Conservation (phyloP, 2,797 vertebrate genomes). For the Lagorchestes hirsutus region DNA sequence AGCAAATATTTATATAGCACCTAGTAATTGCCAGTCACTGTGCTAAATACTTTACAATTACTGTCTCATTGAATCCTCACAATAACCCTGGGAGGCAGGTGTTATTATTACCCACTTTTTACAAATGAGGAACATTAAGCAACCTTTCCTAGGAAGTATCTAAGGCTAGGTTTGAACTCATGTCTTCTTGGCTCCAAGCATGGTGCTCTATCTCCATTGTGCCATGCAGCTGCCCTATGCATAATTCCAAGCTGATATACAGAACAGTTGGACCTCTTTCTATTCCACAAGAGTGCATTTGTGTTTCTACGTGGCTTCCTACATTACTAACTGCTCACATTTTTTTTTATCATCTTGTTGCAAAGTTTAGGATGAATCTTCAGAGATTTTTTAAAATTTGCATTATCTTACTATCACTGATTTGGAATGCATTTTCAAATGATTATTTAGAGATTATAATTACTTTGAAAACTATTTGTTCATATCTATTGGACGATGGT, state of each 20-base stretch:
- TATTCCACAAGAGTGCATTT: background rate
- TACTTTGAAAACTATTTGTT: background rate
- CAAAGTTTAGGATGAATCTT: background rate
- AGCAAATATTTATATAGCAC: background rate
- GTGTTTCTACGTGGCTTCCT: background rate
- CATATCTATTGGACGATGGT: background rate
- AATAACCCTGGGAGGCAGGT: background rate
- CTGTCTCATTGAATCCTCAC: background rate
- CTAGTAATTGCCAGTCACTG: background rate
- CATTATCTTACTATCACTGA: background rate
- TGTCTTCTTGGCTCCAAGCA: background rate
- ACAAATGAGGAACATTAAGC: background rate
- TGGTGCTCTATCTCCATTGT: background rate
- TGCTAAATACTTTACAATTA: background rate
- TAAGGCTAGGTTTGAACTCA: background rate
- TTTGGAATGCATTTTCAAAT: background rate
- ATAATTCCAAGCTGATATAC: background rate
- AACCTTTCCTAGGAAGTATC: background rate
- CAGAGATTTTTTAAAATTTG: background rate
- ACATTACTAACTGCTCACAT: background rate
- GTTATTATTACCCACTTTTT: background rate
- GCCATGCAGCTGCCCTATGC: background rate
- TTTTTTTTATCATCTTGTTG: background rate
- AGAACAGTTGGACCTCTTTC: background rate
- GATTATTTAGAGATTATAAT: background rate